phyloP scores from a whole-genome alignment of 2,888 invertebrate species.

The Drosophila crucigera region DNA sequence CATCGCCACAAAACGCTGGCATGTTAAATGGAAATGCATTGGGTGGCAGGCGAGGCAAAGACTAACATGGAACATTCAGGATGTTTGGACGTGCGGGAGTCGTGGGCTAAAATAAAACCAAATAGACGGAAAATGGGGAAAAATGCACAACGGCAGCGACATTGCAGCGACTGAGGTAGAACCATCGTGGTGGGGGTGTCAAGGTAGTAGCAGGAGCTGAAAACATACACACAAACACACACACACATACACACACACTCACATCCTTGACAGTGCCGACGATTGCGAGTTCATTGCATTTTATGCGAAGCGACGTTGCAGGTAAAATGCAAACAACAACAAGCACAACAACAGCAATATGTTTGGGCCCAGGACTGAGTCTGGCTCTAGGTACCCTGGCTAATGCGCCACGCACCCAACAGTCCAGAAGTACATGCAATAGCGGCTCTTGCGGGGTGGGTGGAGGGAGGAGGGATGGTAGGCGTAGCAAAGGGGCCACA shows the following conservation, averaged over 20 bases:
- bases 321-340: slow-evolving; percentile 71
- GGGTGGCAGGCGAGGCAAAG: slow-evolving; percentile 45
- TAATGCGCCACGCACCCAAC: slow-evolving; percentile 65
- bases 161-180: not conserved
- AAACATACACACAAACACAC: slow-evolving; percentile 17
- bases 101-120: slow-evolving; percentile 70
- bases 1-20: slow-evolving; percentile 39
- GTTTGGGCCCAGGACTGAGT: slow-evolving; percentile 42
- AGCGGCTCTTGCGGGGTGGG: not conserved
- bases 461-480: slow-evolving; percentile 2
- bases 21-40: slow-evolving; percentile 77
- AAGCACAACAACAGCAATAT: slow-evolving; percentile 32
- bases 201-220: slow-evolving; percentile 15
- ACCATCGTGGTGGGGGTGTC: not conserved
- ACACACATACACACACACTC: slow-evolving; percentile 18
- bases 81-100: slow-evolving; percentile 46
- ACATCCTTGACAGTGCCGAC: slow-evolving; percentile 53
- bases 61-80: slow-evolving; percentile 49
- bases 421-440: slow-evolving; percentile 14
- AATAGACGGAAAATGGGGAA: slow-evolving; percentile 77
- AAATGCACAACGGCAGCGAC: slow-evolving; percentile 61
- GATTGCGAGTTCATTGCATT: slow-evolving; percentile 77
- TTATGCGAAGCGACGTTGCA: slow-evolving; percentile 78
- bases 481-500: not conserved
- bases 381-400: slow-evolving; percentile 53